A percentile compares a stretch with the other conserved stretches of the same genome.
Evolutionary conservation across 2,113 vertebrate species (phyloP).

Genomic region (Myocastor coypus): DNA sequence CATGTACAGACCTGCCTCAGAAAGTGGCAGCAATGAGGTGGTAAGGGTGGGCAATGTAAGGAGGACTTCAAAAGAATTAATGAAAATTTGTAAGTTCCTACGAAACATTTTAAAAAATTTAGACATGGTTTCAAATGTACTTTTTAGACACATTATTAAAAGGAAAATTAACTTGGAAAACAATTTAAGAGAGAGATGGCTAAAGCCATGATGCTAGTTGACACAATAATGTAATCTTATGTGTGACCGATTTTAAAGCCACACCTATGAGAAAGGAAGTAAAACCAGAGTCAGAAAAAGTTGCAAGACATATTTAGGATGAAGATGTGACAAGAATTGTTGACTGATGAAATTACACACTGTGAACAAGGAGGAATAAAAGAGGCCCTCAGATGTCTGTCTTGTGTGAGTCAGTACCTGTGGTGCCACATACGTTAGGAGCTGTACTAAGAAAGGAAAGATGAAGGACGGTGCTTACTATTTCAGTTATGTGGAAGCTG

Average conservation of each 20-base stretch:
- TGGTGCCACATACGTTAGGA: background rate
- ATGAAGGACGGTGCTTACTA: background rate
- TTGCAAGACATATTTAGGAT: background rate
- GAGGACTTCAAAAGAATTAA: background rate
- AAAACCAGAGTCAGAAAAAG: background rate
- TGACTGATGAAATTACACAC: background rate
- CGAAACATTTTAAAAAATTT: background rate
- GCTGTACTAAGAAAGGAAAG: background rate
- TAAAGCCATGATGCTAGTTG: background rate
- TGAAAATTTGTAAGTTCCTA: background rate
- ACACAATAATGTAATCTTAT: background rate
- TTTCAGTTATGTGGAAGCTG: background rate
- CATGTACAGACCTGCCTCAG: background rate
- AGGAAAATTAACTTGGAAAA: background rate
- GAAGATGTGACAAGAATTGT: background rate
- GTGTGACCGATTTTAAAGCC: background rate
- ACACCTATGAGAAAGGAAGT: background rate
- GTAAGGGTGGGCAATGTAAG: background rate
- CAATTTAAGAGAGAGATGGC: background rate
- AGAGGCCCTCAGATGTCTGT: background rate
- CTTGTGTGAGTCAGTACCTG: background rate
- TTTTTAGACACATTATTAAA: background rate
- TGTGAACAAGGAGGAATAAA: background rate
- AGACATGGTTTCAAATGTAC: background rate
- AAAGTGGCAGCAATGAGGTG: background rate